A percentile compares a stretch with the other conserved stretches of the same genome.
phyloP scores from a whole-genome alignment of 2,888 invertebrate species.

The Nephrotoma guestfalica region DNA sequence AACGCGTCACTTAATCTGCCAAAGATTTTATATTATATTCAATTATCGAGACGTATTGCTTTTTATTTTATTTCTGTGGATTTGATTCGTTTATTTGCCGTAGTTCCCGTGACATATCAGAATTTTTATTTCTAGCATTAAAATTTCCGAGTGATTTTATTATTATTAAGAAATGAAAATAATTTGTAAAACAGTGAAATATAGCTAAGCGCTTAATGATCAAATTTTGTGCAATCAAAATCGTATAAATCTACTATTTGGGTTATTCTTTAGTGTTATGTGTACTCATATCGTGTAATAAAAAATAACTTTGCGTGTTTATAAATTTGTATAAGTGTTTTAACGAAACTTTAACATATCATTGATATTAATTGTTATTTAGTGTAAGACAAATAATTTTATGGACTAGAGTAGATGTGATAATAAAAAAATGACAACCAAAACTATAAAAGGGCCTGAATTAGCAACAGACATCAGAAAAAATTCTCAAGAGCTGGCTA shows the following conservation, averaged over 20 bases:
- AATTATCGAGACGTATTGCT: not conserved
- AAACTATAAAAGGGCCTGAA: conserved; percentile 18
- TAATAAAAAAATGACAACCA: conserved; percentile 2
- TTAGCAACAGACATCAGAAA: conserved; percentile 29
- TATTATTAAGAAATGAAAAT: not conserved
- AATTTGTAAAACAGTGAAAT: not conserved
- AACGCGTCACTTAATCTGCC: conserved; percentile 6
- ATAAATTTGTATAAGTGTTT: not conserved
- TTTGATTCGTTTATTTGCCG: not conserved
- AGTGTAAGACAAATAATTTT: not conserved
- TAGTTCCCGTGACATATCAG: not conserved
- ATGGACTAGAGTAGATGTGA: not conserved
- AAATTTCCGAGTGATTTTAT: not conserved
- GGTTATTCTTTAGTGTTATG: not conserved
- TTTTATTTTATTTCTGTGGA: not conserved
- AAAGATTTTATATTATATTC: not conserved
- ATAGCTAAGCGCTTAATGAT: not conserved
- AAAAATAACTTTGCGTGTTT: not conserved
- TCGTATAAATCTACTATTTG: not conserved
- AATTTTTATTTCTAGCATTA: not conserved
- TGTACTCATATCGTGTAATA: not conserved
- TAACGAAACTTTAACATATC: not conserved
- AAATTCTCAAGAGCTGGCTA: conserved; percentile 29
- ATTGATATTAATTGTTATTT: not conserved
- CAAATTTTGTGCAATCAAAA: not conserved